Percentiles rank a stretch among this genome's conserved stretches.
Conservation (phyloP, 2,113 vertebrate species). For the Carettochelys insculpta region DNA sequence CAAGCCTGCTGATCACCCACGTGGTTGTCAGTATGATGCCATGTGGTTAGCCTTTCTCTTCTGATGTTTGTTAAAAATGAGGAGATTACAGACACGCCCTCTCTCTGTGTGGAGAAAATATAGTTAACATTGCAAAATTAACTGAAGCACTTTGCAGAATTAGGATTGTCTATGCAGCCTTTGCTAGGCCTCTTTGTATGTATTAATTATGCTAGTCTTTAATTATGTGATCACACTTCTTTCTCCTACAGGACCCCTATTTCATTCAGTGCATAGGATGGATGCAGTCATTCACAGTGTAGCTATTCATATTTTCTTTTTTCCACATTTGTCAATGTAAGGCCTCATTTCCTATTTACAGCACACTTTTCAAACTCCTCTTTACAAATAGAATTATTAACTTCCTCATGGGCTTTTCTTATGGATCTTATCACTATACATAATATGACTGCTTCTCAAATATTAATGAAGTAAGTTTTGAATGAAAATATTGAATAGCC, state of each 20-base stretch:
- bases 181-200: background rate
- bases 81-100: background rate
- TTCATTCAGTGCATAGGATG: background rate
- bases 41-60: background rate
- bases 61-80: background rate
- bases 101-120: background rate
- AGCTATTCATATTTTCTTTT: background rate
- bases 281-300: background rate
- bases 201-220: background rate
- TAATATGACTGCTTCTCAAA: background rate
- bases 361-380: background rate
- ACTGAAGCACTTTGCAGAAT: background rate
- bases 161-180: background rate
- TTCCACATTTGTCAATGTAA: background rate
- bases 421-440: background rate
- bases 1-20: too few relatives aligned
- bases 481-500: background rate
- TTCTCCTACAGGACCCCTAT: background rate
- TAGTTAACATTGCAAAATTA: background rate
- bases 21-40: too few relatives aligned
- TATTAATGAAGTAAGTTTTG: background rate
- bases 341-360: background rate
- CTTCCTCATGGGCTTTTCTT: background rate
- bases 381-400: background rate
- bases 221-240: background rate